Evolutionary conservation across 2,797 vertebrate genomes (phyloP).

Genomic region (Xiphorhynchus erythropygius): DNA sequence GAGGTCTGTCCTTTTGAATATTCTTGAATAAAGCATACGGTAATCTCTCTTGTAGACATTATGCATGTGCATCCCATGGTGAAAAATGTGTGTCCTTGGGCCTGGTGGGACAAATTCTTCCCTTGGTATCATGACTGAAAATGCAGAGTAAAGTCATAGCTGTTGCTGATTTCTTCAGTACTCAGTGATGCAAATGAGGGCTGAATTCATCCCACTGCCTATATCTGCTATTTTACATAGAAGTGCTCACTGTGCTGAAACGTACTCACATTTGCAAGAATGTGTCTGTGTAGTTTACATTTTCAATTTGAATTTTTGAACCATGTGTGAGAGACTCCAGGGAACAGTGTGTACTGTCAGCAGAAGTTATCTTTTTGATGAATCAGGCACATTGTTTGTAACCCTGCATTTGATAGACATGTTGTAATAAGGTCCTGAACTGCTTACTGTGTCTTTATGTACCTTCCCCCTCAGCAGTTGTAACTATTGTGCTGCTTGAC

Average conservation of each 20-base stretch:
- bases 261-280: slow-evolving; percentile 18
- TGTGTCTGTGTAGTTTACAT: slow-evolving; percentile 38
- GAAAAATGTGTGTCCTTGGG: slow-evolving; percentile 46
- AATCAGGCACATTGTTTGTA: slow-evolving; percentile 77
- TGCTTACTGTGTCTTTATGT: slow-evolving; percentile 79
- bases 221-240: background rate
- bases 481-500: slow-evolving; percentile 78
- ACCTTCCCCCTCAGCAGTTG: slow-evolving; percentile 79
- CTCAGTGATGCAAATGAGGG: background rate
- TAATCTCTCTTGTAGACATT: slow-evolving; percentile 19
- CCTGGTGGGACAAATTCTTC: slow-evolving; percentile 1
- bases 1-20: slow-evolving; percentile 27
- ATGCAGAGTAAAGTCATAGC: background rate
- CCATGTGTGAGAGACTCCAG: slow-evolving; percentile 46
- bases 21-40: slow-evolving; percentile 31
- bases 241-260: slow-evolving; percentile 27
- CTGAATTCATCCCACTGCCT: background rate
- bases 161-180: background rate
- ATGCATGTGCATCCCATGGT: background rate
- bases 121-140: background rate
- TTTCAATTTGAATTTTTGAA: slow-evolving; percentile 65
- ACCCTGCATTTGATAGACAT: slow-evolving; percentile 71
- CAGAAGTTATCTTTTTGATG: slow-evolving; percentile 69
- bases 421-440: slow-evolving; percentile 79
- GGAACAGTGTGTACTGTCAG: slow-evolving; percentile 54